Evolutionary conservation across 2,113 vertebrate species (phyloP), one percentile per base, ranked within the genome.

Genomic region (Bufo gargarizans): DNA sequence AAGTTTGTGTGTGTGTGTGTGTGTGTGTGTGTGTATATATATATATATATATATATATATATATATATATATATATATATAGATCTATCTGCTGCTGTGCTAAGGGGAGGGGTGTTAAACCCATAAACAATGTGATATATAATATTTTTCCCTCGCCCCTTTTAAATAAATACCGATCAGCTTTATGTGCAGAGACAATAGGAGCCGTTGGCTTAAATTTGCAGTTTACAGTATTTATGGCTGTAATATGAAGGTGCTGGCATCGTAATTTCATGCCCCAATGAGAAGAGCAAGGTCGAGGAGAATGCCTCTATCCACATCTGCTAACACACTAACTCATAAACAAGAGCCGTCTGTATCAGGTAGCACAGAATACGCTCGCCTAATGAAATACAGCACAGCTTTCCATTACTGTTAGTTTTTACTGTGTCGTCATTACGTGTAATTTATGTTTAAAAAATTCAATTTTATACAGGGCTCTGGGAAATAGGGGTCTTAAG

Each of bases 211-310:
- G 98, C 97, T 98, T 97, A 98, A 98, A 99, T 99, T 98, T 99
- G 98, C 98, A 99, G 98, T 99, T 99, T 99, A 99, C 98, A 99
- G 98, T 99, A 99, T 99, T 99, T 99, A 99, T 99, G 97, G 98
- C 98, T 97, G 98, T 99, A 99, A 99, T 99, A 99, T 99, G 97
- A 97, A 98, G 97, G 98, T 99, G 98, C 98, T 98, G 97, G 97
- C 97, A 98, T 97, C 97, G 98, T 99, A 99, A 99, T 99, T 99
- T 99, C 98, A 99, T 99, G 98, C 98, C 98, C 98, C 98, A 98
- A 99, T 99, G 98, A 99, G 98, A 99, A 99, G 97, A 97, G 97
- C 98, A 99, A 99, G 98, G 98, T 99, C 98, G 98, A 97, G 97
- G 97, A 97, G 97, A 99, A 98, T 99, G 97, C 97, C 97, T 98